Base-by-base conservation (phyloP, 2,888 invertebrate genomes). In the Phortica magna region DNA sequence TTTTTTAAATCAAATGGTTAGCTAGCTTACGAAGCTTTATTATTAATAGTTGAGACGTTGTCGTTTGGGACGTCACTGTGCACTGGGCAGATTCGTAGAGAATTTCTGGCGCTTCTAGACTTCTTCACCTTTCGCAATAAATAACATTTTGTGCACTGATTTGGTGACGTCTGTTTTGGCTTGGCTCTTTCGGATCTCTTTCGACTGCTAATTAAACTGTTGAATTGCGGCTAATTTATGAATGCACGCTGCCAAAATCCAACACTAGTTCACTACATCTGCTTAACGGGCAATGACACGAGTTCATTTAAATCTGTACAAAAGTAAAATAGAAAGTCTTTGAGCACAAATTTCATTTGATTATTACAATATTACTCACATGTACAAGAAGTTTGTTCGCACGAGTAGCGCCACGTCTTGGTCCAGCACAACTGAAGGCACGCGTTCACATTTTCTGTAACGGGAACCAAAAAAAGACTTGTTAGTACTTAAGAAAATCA, bases 241-340 rank as follows among this genome's bases (percentile, higher is more conserved):
- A 12, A 22, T 48, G 17, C 48, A 10, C 70, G 31, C 10, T 70
- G 70, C 48, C 70, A 70, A 59, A 41, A 42, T 39, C 5, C 31
- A 31, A 31, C 39, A n/a, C 9, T 39, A 17, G 67, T 70, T 39
- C 6, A n/a, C 7, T 10, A 42, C 5, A n/a, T 68, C 14, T 48
- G 48, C 48, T 48, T 0, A 48, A 48, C 48, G 14, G 48, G 10
- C 9, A 1, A 14, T 14, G 48, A 48, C 48, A 48, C 48, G 10
- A 0, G 48, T 14, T 48, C 48, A 48, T 14, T 48, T 48, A 12
- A 14, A 14, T 14, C 48, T 48, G 14, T 14, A 48, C 9, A 70
- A 61, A 76, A 76, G 73, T 76, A 80, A 80, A 78, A 80, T 75
- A 73, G 31, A 31, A 31, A 14, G 55, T n/a, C 55, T 71, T 64